These are phyloP conservation scores for Ennomos quercinarius DNA, from an alignment of 2,888 invertebrate species.

Conservation along the genomic window DNA sequence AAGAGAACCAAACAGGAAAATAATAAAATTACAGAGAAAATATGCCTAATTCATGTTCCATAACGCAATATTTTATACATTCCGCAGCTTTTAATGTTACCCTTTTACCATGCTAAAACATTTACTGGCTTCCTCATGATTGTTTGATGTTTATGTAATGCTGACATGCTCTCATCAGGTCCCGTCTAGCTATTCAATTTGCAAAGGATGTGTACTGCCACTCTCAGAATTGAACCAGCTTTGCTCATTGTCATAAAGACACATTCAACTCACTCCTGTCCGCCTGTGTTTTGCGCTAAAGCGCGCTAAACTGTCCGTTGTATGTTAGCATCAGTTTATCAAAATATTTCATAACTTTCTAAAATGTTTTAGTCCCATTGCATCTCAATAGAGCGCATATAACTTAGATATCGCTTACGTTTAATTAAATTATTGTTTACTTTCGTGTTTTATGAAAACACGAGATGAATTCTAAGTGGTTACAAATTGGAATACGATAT, in stretches of 20 bases:
- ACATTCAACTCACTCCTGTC: background rate
- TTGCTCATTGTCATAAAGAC: conserved; percentile 3
- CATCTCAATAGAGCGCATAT: background rate
- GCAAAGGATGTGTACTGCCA: conserved; percentile 25
- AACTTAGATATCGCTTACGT: background rate
- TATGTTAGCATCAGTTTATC: too few species aligned
- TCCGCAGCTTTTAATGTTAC: conserved; percentile 31
- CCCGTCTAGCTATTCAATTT: conserved; percentile 28
- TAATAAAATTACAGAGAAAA: conserved; percentile 19
- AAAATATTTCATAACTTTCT: too few species aligned
- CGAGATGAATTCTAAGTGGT: conserved; percentile 6
- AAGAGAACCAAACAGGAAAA: background rate
- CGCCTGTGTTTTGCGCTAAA: too few species aligned
- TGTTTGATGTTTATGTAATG: conserved; percentile 31
- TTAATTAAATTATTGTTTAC: conserved; percentile 9
- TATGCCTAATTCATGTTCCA: conserved; percentile 12
- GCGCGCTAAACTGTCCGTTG: too few species aligned
- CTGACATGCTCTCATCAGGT: conserved; percentile 24
- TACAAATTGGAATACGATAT: conserved; percentile 7
- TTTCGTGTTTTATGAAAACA: conserved; percentile 6
- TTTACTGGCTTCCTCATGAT: conserved; percentile 31
- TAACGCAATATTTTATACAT: conserved; percentile 32
- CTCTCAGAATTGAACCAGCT: conserved; percentile 24
- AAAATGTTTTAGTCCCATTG: background rate
- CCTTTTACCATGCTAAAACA: conserved; percentile 31